These are phyloP conservation scores for Littorina saxatilis DNA, from an alignment of 1,140 invertebrate genomes.

Conservation along the genomic window DNA sequence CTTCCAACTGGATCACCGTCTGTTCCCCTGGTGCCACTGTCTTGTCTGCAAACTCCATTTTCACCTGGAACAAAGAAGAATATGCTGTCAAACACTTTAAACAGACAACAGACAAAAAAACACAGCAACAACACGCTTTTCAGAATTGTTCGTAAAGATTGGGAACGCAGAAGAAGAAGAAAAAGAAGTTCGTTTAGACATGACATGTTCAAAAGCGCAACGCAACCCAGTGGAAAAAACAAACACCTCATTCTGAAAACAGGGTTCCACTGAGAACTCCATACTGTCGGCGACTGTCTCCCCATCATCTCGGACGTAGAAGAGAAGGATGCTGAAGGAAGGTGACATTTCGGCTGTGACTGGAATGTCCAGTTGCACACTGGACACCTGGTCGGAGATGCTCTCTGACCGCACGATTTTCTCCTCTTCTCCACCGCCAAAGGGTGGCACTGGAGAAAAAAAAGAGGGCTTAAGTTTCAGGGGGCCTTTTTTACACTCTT, in stretches of 20 bases:
- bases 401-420: constrained; percentile 32
- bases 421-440: neutral
- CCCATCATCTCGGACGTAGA: constrained; percentile 85
- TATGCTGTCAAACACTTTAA: no score
- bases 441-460: neutral
- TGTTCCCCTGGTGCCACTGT: constrained; percentile 77
- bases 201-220: no score
- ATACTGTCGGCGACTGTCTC: constrained; percentile 82
- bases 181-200: no score
- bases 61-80: constrained; percentile 64
- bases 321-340: constrained; percentile 79
- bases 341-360: constrained; percentile 63
- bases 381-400: constrained; percentile 38
- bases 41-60: constrained; percentile 75
- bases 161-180: no score
- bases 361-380: constrained; percentile 55
- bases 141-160: neutral
- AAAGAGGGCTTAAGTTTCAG: no score
- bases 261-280: constrained; percentile 77
- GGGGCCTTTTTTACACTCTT: no score
- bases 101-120: neutral
- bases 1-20: constrained; percentile 77
- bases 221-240: no score
- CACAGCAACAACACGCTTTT: no score
- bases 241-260: constrained; percentile 79